Base-by-base conservation (phyloP, 2,797 vertebrate species). In the Paratrypauchen microcephalus region DNA sequence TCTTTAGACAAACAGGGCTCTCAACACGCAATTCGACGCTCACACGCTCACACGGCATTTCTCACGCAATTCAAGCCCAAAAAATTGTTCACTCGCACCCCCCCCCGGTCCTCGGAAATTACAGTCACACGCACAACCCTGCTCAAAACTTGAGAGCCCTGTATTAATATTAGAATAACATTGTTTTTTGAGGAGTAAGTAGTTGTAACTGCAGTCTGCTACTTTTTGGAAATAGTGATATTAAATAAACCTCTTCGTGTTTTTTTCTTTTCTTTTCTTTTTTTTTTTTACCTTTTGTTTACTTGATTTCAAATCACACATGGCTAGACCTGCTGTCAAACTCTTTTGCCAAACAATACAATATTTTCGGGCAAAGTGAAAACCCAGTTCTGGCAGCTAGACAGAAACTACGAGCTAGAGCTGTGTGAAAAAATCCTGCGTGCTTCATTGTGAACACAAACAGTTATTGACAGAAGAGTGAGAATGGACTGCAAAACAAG, bases 331-430 rank as follows among this genome's bases (percentile, higher is more conserved):
- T 45, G n/a, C 36, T 62, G 61, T 26, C 41, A 47, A 41, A 47
- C n/a, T 23, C 19, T 23, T 7, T 18, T 23, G 13, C 36, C 36
- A 21, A 45, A 47, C 41, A 48, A 48, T 48, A 64, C 36, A 45
- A 24, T 6, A 8, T 36, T 59, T 59, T 47, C 26, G 15, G 16
- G 39, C 2, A 11, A 63, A 47, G 5, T 28, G 12, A 28, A 64
- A 48, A 64, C 45, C 45, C 13, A 45, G 45, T 39, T 48, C 8
- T 64, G 15, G 24, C 62, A 65, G 47, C 47, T 16, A 65, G 45
- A 61, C 59, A 63, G 26, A 39, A 61, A 61, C 59, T 26, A 41
- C 23, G 36, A 45, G 60, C 39, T 45, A 39, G 63, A 65, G 32
- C 8, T 28, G 47, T 26, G 63, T 12, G 63, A 52, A 30, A 30